Base-by-base conservation (phyloP, 2,113 vertebrate species). In the Pygoscelis adeliae region DNA sequence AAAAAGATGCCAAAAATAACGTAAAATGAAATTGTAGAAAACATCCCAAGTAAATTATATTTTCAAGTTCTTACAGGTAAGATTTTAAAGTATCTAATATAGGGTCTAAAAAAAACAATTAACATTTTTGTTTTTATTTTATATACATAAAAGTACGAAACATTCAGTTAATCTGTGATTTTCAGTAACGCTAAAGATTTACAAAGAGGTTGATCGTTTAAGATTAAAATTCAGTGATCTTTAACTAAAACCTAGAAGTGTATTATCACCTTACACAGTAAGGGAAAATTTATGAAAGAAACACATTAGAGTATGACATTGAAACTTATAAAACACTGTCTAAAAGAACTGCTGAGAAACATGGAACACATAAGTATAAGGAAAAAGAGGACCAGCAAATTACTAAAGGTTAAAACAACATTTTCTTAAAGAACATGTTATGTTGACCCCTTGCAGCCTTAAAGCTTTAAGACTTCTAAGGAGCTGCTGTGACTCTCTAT, bases 401-500 rank as follows among this genome's bases (percentile, higher is more conserved):
- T 80, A 84, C 78, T 97, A 90, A 97, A 81, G 34, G 67, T 19
- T 56, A 59, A 93, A 84, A 90, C 86, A 70, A 90, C 59, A 92
- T 83, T 82, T 87, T 74, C 53, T 52, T 76, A 92, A 94, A 87
- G 74, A 81, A 62, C 21, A 77, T 46, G 22, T 71, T 87, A 92
- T 34, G 40, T 69, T 79, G 92, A 85, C 52, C 81, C 89, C 66
- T 93, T 83, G 73, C 65, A 85, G 59, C 72, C 34, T 82, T 94
- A 97, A 96, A 46, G 22, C 13, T 86, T 97, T 97, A 96, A 83
- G 78, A 66, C 69, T 96, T 97, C 85, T 97, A 98, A 91, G 87
- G 42, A 98, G 96, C 65, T 89, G 94, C 86, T 87, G 94, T 88
- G 93, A 96, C 96, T 97, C 91, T 96, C 77, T 96, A 97, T 97